A percentile compares a stretch with the other conserved stretches of the same genome.
These are phyloP conservation scores for Agrotis puta DNA, from an alignment of 2,888 invertebrate genomes.

Conservation along the genomic window DNA sequence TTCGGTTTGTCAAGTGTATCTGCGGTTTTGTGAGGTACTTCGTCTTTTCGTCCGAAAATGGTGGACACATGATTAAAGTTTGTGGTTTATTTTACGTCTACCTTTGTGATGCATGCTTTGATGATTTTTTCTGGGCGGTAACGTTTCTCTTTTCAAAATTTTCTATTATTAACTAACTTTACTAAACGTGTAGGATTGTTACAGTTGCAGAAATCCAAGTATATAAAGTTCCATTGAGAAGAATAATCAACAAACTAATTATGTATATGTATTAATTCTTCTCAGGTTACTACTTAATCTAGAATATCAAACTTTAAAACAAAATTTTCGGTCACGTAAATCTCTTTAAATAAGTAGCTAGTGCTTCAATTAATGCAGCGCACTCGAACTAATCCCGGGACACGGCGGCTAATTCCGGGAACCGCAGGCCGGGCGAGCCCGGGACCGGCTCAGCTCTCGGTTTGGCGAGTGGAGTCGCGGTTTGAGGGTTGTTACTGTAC, in stretches of 20 bases:
- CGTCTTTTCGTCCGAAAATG: slow-evolving; percentile 12
- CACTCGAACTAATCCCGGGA: slow-evolving; percentile 59
- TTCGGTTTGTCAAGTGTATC: slow-evolving; percentile 56
- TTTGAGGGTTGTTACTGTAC: slow-evolving; percentile 56
- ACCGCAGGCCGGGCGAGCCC: slow-evolving; percentile 38
- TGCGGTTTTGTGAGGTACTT: slow-evolving; percentile 39
- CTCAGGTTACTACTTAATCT: slow-evolving; percentile 9
- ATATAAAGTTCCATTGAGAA: no score
- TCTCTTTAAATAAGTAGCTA: slow-evolving; percentile 47
- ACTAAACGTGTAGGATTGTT: no score
- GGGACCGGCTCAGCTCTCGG: slow-evolving; percentile 42
- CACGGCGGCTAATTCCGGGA: slow-evolving; percentile 55
- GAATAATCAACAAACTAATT: no score
- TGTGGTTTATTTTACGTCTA: neutral
- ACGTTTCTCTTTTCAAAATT: neutral
- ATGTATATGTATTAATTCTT: no score
- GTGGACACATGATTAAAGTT: slow-evolving; percentile 3
- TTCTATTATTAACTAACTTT: no score
- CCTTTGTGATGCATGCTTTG: neutral
- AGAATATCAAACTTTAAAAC: slow-evolving; percentile 26
- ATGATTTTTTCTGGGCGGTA: neutral
- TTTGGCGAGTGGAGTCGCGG: slow-evolving; percentile 58
- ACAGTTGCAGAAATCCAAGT: no score
- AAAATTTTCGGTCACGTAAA: slow-evolving; percentile 36
- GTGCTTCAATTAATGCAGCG: slow-evolving; percentile 59